phyloP scores from a whole-genome alignment of 2,113 vertebrate species.

The Elephas maximus region DNA sequence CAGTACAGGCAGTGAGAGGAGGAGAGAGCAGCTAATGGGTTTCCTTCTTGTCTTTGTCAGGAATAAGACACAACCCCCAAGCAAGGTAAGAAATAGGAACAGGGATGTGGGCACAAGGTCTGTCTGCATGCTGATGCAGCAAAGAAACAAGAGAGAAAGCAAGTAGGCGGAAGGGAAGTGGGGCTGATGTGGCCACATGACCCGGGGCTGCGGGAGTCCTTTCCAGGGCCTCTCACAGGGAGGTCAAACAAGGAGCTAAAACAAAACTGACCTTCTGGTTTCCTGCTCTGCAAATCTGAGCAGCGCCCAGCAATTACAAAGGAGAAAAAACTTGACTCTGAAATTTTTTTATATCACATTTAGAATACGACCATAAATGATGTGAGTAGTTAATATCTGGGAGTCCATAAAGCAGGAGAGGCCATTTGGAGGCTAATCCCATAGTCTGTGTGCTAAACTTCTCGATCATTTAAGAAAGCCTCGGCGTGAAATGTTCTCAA shows the following conservation, averaged over 20 bases:
- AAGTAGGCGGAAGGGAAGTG: neutral
- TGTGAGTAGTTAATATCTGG: neutral
- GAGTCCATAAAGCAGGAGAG: neutral
- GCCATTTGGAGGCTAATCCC: neutral
- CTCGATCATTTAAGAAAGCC: slow-evolving; percentile 1
- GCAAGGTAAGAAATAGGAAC: neutral
- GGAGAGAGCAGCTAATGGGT: too few relatives aligned
- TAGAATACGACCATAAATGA: slow-evolving; percentile 4
- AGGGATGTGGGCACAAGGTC: neutral
- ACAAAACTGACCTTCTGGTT: neutral
- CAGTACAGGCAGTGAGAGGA: neutral
- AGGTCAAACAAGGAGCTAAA: neutral
- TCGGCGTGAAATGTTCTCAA: neutral
- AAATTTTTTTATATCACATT: neutral
- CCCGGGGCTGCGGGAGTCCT: neutral
- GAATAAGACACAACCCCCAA: neutral
- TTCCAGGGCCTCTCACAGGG: neutral
- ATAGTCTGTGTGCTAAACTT: neutral
- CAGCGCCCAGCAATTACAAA: neutral
- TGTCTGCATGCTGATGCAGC: too few relatives aligned
- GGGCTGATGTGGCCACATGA: neutral
- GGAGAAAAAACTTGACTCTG: neutral
- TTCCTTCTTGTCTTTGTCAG: neutral
- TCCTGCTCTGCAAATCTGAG: neutral
- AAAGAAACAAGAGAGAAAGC: neutral